Evolutionary conservation across 1,140 invertebrate species (phyloP).

Genomic region (Lerema accius): DNA sequence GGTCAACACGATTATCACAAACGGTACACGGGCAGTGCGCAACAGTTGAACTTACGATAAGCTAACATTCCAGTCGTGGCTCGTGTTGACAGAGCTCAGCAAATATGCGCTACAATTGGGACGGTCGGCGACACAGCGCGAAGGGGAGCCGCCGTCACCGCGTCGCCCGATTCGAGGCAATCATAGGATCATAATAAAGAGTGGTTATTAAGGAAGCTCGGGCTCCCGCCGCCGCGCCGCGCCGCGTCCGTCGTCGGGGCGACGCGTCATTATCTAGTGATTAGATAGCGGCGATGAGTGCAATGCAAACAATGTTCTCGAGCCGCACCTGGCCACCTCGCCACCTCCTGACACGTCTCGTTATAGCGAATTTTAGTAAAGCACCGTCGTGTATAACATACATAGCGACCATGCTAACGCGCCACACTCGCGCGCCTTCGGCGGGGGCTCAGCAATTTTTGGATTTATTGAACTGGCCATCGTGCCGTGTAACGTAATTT

Average conservation of each 20-base stretch:
- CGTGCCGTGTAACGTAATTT: too few species aligned
- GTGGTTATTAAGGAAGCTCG: neutral
- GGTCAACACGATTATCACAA: slow-evolving; percentile 18
- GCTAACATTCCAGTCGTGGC: slow-evolving; percentile 19
- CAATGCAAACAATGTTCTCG: slow-evolving; percentile 1
- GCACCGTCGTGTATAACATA: too few species aligned
- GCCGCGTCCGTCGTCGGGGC: too few species aligned
- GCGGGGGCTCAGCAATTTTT: too few species aligned
- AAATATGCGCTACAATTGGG: slow-evolving; percentile 11
- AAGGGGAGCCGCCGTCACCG: slow-evolving; percentile 5
- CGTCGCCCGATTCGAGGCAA: neutral
- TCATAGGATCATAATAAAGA: neutral
- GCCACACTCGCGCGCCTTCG: too few species aligned
- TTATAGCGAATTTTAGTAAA: too few species aligned
- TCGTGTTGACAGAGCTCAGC: slow-evolving; percentile 22
- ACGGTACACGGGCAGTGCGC: neutral
- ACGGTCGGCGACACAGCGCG: neutral
- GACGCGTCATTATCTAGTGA: neutral
- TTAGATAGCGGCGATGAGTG: slow-evolving; percentile 17
- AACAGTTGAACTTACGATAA: slow-evolving; percentile 23
- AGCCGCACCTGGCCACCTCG: too few species aligned
- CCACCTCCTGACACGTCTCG: too few species aligned
- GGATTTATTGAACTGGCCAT: too few species aligned
- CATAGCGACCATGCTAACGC: too few species aligned
- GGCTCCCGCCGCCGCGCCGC: slow-evolving; percentile 8